These are phyloP conservation scores for Yponomeuta cagnagella DNA, from an alignment of 2,888 invertebrate genomes.

Conservation along the genomic window DNA sequence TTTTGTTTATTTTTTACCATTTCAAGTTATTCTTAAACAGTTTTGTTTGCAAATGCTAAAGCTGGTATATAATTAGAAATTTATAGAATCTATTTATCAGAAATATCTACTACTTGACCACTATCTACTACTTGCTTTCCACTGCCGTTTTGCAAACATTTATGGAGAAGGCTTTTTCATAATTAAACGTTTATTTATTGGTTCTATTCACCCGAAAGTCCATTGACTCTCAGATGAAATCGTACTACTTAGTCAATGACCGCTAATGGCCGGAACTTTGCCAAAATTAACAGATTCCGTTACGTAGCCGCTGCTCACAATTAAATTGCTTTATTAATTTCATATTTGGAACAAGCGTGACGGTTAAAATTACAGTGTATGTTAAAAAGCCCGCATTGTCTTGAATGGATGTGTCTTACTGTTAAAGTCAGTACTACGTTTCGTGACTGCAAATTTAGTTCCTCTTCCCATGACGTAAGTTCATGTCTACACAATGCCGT, in stretches of 20 bases:
- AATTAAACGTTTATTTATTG: no score
- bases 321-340: conserved; percentile 8
- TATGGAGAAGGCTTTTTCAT: no score
- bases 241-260: neutral
- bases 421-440: neutral
- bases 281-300: conserved; percentile 8
- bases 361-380: neutral
- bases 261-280: conserved; percentile 2
- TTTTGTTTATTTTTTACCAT: no score
- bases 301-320: neutral
- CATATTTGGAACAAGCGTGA: neutral
- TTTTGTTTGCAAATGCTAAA: no score
- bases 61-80: no score
- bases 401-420: neutral
- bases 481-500: neutral
- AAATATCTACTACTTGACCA: no score
- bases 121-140: no score
- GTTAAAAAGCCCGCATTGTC: conserved; percentile 1
- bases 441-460: neutral
- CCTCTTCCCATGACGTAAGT: conserved; percentile 3
- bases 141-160: no score
- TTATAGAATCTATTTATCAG: no score
- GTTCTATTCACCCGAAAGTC: neutral
- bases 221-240: neutral
- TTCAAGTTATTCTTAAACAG: no score